These are phyloP conservation scores for Columbina picui DNA, from an alignment of 2,113 vertebrate species.

Conservation along the genomic window DNA sequence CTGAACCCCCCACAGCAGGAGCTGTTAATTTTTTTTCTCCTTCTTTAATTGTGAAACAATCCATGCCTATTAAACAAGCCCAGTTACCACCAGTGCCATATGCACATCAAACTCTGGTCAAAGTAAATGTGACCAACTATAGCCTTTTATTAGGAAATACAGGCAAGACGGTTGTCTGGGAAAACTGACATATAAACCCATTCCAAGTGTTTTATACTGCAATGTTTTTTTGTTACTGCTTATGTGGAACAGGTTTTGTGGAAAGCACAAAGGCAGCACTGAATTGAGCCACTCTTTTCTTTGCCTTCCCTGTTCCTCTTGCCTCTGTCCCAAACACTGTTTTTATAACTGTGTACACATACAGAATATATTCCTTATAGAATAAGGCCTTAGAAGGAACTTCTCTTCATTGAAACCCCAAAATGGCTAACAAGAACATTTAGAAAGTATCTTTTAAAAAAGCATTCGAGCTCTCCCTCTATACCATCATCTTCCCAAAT, in stretches of 20 bases:
- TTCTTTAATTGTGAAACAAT: conserved; percentile 26
- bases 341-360: neutral
- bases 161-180: neutral
- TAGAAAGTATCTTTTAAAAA: neutral
- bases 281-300: neutral
- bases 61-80: conserved; percentile 45
- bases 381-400: neutral
- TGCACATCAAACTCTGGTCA: conserved; percentile 31
- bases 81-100: conserved; percentile 21
- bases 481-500: neutral
- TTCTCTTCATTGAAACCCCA: neutral
- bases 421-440: neutral
- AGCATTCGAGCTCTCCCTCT: neutral
- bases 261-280: conserved; percentile 19
- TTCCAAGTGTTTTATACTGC: conserved; percentile 43
- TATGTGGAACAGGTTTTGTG: conserved; percentile 14
- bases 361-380: neutral
- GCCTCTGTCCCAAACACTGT: neutral
- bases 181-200: conserved; percentile 40
- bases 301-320: neutral
- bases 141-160: conserved; percentile 38
- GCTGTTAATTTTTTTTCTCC: neutral
- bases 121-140: neutral
- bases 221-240: conserved; percentile 35
- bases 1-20: neutral